Evolutionary conservation across 1,140 invertebrate species (phyloP).

Genomic region (Ceratosolen solmsi): DNA sequence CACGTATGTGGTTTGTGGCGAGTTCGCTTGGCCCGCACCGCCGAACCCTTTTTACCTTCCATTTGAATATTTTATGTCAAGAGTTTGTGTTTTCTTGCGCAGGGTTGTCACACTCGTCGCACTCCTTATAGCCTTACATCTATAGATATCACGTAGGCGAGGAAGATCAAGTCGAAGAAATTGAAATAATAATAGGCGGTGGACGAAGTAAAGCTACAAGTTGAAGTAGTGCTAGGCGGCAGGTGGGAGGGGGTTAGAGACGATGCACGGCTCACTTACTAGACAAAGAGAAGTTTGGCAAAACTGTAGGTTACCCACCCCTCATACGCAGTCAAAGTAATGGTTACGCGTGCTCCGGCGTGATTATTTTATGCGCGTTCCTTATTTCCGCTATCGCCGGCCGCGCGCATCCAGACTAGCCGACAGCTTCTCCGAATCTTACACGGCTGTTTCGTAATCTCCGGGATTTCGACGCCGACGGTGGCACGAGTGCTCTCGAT

Average conservation of each 20-base stretch:
- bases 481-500: not conserved
- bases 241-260: not conserved
- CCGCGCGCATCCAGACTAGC: not conserved
- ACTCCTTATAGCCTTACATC: conserved; percentile 23
- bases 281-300: conserved; percentile 14
- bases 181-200: too few relatives aligned
- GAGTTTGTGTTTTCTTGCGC: conserved; percentile 47
- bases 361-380: not conserved
- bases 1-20: not conserved
- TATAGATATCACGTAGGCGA: conserved; percentile 56
- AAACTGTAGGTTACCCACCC: conserved; percentile 12
- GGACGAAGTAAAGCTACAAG: not conserved
- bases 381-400: not conserved
- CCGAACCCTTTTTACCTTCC: conserved; percentile 60
- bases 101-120: conserved; percentile 6
- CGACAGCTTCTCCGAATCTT: not conserved
- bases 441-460: not conserved
- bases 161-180: not conserved
- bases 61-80: conserved; percentile 64
- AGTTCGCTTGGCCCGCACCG: not conserved
- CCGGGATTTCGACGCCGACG: not conserved
- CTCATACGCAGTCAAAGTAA: not conserved
- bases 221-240: not conserved
- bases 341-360: not conserved
- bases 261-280: not conserved